Evolutionary conservation across 1,140 invertebrate species (phyloP), one percentile per base, ranked within the genome.

Genomic region (Lordiphosa mommai): DNA sequence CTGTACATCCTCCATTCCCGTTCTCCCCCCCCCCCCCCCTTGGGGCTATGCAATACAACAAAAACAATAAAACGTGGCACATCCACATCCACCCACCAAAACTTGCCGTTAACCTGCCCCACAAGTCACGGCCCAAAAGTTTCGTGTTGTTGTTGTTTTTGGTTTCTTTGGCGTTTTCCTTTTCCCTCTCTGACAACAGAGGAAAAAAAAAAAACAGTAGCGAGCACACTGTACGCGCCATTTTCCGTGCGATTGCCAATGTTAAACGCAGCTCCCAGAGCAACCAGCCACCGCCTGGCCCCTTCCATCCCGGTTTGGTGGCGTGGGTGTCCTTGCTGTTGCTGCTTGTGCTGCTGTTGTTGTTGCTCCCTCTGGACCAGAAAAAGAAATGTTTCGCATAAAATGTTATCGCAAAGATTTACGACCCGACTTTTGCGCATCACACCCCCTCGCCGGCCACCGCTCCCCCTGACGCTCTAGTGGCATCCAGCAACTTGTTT

Each of bases 371-470:
- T 85, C 79, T 84, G 77, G 77, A 84, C 77, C 77, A 84, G 72
- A 82, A 85, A 85, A 88, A 87, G 87, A 88, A 88, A 87, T 88
- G 88, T 88, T 89, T 89, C 88, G 88, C 88, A 89, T 89, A 89
- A 89, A 89, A 87, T 88, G 87, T 89, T 89, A 89, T 89, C 88
- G 80, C 72, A 64, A 89, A 89, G 88, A 89, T 89, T 89, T 89
- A 89, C 88, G 88, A 89, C 82, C 88, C 87, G 88, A 89, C 88
- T 88, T 88, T 89, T 88, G 85, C 88, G 88, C 87, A 88, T 89
- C 88, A 87, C 77, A 84, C 72, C 48, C 33, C 56, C 41, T n/a
- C 27, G 30, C 10, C 13, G 30, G 17, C 46, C 50, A 23, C 17
- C 55, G 10, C 50, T 32, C 37, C 27, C 51, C 46, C 36, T 29